A percentile compares a stretch with the other conserved stretches of the same genome.
Evolutionary conservation across 2,888 invertebrate species (phyloP).

Genomic region (Caenorhabditis plicata): DNA sequence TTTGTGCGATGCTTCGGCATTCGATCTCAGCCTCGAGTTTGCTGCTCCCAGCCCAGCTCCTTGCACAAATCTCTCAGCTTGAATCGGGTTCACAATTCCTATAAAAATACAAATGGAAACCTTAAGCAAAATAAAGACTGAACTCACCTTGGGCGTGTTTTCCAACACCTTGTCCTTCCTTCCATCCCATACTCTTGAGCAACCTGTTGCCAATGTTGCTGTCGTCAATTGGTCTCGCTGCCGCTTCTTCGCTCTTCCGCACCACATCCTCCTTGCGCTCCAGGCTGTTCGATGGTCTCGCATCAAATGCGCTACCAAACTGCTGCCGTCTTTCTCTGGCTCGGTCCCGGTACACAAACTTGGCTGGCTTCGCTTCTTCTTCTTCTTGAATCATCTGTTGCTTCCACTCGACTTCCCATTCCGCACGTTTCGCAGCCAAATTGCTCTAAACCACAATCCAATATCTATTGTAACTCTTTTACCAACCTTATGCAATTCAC

Average conservation of each 20-base stretch:
- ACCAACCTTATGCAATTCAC: conserved; percentile 85
- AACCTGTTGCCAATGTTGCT: conserved; percentile 90
- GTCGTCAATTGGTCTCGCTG: conserved; percentile 45
- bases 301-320: conserved; percentile 66
- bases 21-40: conserved; percentile 32
- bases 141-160: conserved; percentile 77
- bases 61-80: conserved; percentile 56
- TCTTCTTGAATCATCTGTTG: conserved; percentile 37
- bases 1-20: conserved; percentile 38
- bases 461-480: too few relatives aligned
- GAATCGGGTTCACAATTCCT: conserved; percentile 62
- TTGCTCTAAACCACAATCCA: conserved; percentile 54
- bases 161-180: conserved; percentile 91
- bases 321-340: conserved; percentile 92
- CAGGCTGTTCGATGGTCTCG: background rate
- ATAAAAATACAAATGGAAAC: conserved; percentile 10
- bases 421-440: conserved; percentile 43
- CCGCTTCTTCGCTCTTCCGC: conserved; percentile 38
- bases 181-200: conserved; percentile 98
- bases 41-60: conserved; percentile 58
- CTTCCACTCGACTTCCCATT: conserved; percentile 37
- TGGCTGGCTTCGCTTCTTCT: conserved; percentile 37
- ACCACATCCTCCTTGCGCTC: conserved; percentile 12
- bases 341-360: conserved; percentile 79
- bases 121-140: background rate